Conservation (phyloP, 2,113 vertebrate species). For the Empidonax traillii region DNA sequence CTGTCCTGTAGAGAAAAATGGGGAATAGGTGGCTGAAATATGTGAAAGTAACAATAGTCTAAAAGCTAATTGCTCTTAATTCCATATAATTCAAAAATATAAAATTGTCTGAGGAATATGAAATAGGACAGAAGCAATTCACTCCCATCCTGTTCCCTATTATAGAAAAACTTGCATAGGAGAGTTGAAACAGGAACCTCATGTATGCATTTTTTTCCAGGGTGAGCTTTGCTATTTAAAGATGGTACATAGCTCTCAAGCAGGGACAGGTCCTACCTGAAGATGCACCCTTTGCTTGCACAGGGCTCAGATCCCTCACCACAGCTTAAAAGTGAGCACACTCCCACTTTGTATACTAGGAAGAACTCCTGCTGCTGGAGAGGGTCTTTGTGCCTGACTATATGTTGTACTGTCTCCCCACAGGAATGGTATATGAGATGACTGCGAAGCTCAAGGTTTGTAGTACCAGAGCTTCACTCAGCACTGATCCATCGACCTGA, state of each 20-base stretch:
- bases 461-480: background rate
- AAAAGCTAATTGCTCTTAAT: conserved; percentile 26
- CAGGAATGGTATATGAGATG: background rate
- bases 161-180: background rate
- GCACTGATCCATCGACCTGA: background rate
- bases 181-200: background rate
- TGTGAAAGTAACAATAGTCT: background rate
- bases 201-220: background rate
- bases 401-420: background rate
- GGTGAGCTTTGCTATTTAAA: background rate
- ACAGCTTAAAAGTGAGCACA: background rate
- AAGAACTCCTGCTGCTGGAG: background rate
- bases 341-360: accelerated
- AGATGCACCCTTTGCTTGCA: background rate
- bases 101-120: background rate
- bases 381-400: background rate
- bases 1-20: background rate
- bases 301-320: background rate
- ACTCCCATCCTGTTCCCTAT: background rate
- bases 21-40: background rate
- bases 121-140: background rate
- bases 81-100: background rate
- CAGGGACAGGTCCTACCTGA: background rate
- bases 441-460: background rate
- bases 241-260: accelerated